A percentile compares a stretch with the other conserved stretches of the same genome.
Conservation (phyloP, 2,797 vertebrate genomes). For the Amphiprion clarkii region DNA sequence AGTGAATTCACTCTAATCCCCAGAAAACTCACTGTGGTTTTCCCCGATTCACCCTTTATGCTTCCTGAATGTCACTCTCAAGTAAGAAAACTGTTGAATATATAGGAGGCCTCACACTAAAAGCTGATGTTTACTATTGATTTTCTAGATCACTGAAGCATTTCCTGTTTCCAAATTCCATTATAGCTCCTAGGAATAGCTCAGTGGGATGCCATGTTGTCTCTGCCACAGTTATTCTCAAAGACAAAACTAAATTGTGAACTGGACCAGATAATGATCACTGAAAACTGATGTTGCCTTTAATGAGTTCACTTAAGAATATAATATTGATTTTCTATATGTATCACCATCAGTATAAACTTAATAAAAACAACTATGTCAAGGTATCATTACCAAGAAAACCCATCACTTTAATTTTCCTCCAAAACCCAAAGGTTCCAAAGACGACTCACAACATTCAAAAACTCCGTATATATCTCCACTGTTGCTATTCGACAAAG, state of each 20-base stretch:
- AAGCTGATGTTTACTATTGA: conserved; percentile 24
- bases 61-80: conserved; percentile 1
- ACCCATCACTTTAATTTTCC: background rate
- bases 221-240: background rate
- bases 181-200: background rate
- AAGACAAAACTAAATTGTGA: too few species aligned
- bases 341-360: background rate
- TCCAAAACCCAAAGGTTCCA: background rate
- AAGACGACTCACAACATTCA: conserved; percentile 4
- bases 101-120: conserved; percentile 1
- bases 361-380: background rate
- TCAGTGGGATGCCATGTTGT: background rate
- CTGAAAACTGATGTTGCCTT: too few species aligned
- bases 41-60: background rate
- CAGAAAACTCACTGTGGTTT: background rate
- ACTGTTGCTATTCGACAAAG: conserved; percentile 4
- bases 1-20: background rate
- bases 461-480: background rate
- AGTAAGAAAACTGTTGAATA: background rate
- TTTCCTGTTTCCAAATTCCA: conserved; percentile 8
- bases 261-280: too few species aligned
- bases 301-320: background rate
- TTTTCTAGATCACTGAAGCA: conserved; percentile 25
- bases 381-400: conserved; percentile 3
- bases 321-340: background rate